Percentiles rank a stretch among this genome's conserved stretches.
phyloP scores from a whole-genome alignment of 2,113 vertebrate species.

The Melanerpes aurifrons region DNA sequence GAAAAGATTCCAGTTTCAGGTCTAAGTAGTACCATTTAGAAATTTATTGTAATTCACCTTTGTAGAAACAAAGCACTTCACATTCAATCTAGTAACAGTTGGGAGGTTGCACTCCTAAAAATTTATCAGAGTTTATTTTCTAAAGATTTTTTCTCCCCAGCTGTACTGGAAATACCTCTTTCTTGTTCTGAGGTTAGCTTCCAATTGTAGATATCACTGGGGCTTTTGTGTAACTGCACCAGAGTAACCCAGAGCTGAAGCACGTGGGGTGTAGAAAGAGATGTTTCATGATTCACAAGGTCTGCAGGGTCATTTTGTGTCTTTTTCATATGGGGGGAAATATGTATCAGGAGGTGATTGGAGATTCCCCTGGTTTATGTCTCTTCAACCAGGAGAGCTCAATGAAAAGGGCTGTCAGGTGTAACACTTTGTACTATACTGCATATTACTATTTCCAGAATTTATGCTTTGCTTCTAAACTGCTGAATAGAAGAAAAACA shows the following conservation, averaged over 20 bases:
- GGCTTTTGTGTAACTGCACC: not conserved
- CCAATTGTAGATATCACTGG: not conserved
- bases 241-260: not conserved
- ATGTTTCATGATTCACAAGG: not conserved
- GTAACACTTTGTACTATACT: not conserved
- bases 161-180: not conserved
- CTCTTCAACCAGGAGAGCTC: not conserved
- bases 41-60: not conserved
- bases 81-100: not conserved
- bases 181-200: not conserved
- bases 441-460: not conserved
- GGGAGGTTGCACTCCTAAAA: not conserved
- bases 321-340: not conserved
- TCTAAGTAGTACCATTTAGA: not conserved
- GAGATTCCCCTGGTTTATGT: not conserved
- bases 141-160: not conserved
- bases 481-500: slow-evolving; percentile 42
- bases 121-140: slow-evolving; percentile 14
- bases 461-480: not conserved
- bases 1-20: not conserved
- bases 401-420: not conserved
- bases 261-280: not conserved
- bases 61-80: slow-evolving; percentile 5
- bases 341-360: not conserved
- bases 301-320: not conserved